These are phyloP conservation scores for Nyctalus aviator DNA, from an alignment of 2,797 vertebrate genomes.

Conservation along the genomic window DNA sequence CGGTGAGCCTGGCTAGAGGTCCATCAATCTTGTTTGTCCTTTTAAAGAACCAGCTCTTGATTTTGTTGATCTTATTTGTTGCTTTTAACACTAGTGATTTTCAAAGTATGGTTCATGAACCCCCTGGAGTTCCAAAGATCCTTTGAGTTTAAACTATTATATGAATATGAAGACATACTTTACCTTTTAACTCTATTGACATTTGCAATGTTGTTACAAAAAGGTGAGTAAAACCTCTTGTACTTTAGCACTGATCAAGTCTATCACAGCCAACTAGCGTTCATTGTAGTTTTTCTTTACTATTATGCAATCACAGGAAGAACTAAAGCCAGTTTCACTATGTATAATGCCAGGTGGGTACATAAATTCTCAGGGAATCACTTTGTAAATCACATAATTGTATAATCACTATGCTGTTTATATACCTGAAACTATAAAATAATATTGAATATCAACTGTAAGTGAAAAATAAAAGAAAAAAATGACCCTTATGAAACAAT, in stretches of 20 bases:
- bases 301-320: background rate
- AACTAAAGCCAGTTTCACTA: background rate
- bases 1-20: too few relatives aligned
- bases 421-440: background rate
- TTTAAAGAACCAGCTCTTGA: too few relatives aligned
- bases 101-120: background rate
- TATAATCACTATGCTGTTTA: background rate
- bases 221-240: background rate
- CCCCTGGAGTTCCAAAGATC: background rate
- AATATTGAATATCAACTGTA: background rate
- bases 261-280: background rate
- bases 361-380: background rate
- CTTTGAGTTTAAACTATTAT: background rate
- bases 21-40: too few relatives aligned
- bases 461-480: background rate
- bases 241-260: background rate
- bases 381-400: background rate
- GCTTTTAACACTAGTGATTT: background rate
- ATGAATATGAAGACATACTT: background rate
- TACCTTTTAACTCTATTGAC: background rate
- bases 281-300: background rate
- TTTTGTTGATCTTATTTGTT: too few relatives aligned
- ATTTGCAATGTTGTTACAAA: background rate
- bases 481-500: background rate
- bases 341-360: background rate